phyloP scores from a whole-genome alignment of 2,113 vertebrate species.

The Proterorhinus semilunaris region DNA sequence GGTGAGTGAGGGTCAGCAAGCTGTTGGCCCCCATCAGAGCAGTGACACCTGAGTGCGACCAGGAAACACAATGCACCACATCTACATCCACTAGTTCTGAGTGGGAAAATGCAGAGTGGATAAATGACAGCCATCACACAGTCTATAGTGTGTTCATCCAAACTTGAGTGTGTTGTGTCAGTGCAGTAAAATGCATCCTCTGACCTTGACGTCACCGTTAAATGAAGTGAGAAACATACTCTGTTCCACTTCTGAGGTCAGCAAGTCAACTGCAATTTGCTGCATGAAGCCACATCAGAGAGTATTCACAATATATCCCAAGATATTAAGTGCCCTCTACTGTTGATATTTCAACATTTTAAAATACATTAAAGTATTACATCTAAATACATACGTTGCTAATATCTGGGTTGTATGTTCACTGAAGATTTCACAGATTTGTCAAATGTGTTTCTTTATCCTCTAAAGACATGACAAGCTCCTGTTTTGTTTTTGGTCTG shows the following conservation, averaged over 20 bases:
- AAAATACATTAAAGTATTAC: too few relatives aligned
- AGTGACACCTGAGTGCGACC: background rate
- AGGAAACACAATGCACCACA: background rate
- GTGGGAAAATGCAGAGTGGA: background rate
- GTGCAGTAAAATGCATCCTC: background rate
- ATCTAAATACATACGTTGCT: too few relatives aligned
- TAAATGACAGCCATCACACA: background rate
- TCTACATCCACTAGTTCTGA: background rate
- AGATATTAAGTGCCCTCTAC: too few relatives aligned
- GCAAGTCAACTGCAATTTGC: too few relatives aligned
- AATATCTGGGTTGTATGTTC: too few relatives aligned
- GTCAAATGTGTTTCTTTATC: too few relatives aligned
- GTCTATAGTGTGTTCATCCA: background rate
- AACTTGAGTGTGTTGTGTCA: background rate
- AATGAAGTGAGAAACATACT: background rate
- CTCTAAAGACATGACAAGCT: too few relatives aligned
- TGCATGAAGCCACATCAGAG: too few relatives aligned
- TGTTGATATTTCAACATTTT: too few relatives aligned
- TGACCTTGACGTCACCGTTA: background rate
- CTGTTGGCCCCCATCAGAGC: background rate
- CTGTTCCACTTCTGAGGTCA: background rate
- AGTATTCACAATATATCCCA: too few relatives aligned
- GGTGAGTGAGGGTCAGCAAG: background rate
- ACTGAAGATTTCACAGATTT: too few relatives aligned
- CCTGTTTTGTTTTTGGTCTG: too few relatives aligned